Conservation (phyloP, 1,140 invertebrate species). For the Trichomalopsis sarcophagae region DNA sequence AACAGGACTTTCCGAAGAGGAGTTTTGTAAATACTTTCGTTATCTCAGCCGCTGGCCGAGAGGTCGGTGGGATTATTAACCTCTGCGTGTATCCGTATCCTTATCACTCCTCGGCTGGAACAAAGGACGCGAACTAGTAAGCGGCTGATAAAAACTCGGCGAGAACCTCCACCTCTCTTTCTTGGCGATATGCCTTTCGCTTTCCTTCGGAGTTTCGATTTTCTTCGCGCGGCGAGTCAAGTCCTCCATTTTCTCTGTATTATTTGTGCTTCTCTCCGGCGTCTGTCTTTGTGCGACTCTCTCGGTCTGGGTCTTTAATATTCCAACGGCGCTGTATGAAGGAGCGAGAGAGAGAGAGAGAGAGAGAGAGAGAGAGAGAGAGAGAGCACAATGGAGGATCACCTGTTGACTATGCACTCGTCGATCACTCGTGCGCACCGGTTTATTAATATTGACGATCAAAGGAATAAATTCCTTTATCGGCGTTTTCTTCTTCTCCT, state of each 20-base stretch:
- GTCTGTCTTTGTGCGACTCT: background rate
- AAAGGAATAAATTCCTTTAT: slow-evolving; percentile 7
- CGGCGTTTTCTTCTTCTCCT: background rate
- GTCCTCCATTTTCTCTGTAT: slow-evolving; percentile 1
- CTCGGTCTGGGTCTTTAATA: slow-evolving; percentile 23
- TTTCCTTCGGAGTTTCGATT: slow-evolving; percentile 21
- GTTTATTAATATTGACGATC: slow-evolving; percentile 33
- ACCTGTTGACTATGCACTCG: slow-evolving; percentile 43
- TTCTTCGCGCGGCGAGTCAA: slow-evolving; percentile 14
- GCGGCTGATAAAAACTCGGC: background rate
- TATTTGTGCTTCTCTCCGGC: slow-evolving; percentile 18
- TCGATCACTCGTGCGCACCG: slow-evolving; percentile 27
- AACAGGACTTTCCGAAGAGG: background rate
- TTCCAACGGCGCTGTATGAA: slow-evolving; percentile 32
- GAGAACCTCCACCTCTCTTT: background rate
- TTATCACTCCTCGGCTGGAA: background rate
- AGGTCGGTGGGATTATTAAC: background rate
- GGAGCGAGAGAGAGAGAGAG: background rate
- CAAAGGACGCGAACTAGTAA: background rate
- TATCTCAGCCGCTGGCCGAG: background rate
- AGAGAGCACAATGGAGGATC: slow-evolving; percentile 18
- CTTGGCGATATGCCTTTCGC: slow-evolving; percentile 14
- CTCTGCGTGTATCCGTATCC: background rate
- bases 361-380: background rate
- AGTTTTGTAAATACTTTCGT: background rate